These are phyloP conservation scores for Grus americana DNA, from an alignment of 2,113 vertebrate species.

Conservation along the genomic window DNA sequence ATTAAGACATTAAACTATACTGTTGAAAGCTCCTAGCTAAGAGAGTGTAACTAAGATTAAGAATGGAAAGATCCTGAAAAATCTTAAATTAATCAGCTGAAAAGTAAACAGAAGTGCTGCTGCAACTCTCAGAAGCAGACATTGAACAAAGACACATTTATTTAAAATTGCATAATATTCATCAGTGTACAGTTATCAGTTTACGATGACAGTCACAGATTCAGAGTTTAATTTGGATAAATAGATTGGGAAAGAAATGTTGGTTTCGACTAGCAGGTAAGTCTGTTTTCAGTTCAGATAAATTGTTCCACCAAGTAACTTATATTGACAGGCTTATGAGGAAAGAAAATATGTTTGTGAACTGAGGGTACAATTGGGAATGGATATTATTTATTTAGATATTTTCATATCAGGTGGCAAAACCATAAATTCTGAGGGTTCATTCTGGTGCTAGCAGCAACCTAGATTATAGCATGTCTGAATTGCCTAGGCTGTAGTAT, in stretches of 20 bases:
- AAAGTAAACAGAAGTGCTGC: not conserved
- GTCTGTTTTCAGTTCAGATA: slow-evolving; percentile 45
- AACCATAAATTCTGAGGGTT: not conserved
- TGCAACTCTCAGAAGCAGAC: not conserved
- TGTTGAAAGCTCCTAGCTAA: not conserved
- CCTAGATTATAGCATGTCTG: not conserved
- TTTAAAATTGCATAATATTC: slow-evolving; percentile 9
- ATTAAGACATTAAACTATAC: not conserved
- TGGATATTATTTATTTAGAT: slow-evolving; percentile 41
- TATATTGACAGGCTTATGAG: slow-evolving; percentile 33
- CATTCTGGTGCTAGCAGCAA: not conserved
- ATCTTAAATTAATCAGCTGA: slow-evolving; percentile 13
- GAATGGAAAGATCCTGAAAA: not conserved
- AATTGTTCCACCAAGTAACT: slow-evolving; percentile 39
- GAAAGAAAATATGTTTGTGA: slow-evolving; percentile 30
- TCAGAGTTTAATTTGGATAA: slow-evolving; percentile 53
- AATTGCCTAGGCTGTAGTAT: not conserved
- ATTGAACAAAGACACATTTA: not conserved
- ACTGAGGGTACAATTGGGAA: not conserved
- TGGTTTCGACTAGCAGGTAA: slow-evolving; percentile 32
- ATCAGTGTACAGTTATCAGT: not conserved
- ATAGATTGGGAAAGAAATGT: slow-evolving; percentile 34
- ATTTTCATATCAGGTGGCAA: slow-evolving; percentile 6
- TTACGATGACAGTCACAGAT: slow-evolving; percentile 20
- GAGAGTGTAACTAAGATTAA: not conserved